Evolutionary conservation across 2,888 invertebrate species (phyloP), one percentile per base, ranked within the genome.

Genomic region (Muschampia plurimacula): DNA sequence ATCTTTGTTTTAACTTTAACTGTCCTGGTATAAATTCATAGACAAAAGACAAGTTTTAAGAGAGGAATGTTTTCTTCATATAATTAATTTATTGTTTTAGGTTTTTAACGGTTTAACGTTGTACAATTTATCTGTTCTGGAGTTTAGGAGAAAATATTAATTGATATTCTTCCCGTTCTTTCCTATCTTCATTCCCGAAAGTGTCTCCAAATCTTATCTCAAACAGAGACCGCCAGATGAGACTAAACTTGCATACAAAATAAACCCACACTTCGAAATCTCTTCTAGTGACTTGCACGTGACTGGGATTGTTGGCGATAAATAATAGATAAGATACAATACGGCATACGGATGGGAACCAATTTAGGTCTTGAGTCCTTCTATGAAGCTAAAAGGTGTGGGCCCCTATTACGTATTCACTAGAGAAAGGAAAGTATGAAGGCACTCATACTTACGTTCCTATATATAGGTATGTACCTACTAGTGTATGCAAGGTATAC

Each of bases 341-440:
- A 60, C 60, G 36, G 60, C 60, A 60, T 52, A 62, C 60, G 71
- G 44, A 63, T 63, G 44, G 55, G 63, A 44, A 52, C 62, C 46
- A 36, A 72, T 67, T 72, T 57, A 72, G 67, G 62, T 55, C 55
- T 63, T 15, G 13, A 63, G 62, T 62, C 71, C 52, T 60, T 63
- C 66, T 49, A 49, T 46, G 60, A 60, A 36, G 22, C 32, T 39
- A 60, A 71, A 71, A 59, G 49, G 44, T 52, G 64, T 73, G 74
- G 72, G 41, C 76, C 64, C 15, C 72, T 46, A 74, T 79, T 74
- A 74, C 69, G 70, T 75, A 79, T 78, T 75, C 74, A 76, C 65
- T 49, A 60, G 22, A 60, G 52, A 62, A 68, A 49, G 49, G 71
- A 66, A 66, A 73, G 69, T 74, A 60, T 65, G 67, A 57, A 44